Base-by-base conservation (phyloP, 2,888 invertebrate genomes). In the Tachina fera region DNA sequence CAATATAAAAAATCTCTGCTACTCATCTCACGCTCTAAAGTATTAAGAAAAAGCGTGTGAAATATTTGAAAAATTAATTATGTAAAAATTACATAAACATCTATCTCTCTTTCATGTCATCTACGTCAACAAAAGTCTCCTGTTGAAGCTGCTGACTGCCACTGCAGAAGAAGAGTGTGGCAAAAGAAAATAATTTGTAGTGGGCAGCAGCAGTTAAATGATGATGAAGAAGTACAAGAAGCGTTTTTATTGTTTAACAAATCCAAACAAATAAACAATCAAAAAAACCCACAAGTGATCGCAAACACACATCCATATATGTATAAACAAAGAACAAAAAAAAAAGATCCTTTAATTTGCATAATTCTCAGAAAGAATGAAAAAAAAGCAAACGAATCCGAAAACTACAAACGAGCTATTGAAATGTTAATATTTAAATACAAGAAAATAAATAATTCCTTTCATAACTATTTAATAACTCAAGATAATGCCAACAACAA, bases 271-370 rank as follows among this genome's bases (percentile, higher is more conserved):
- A 71, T 41, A 74, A 74, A 71, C 47, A 61, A 71, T 39, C 13
- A 49, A 47, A 76, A 68, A 53, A 68, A 53, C 39, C 81, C 78
- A 82, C 81, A 82, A 85, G 74, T 72, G 68, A 67, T 78, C 85
- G 74, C 72, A 51, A 68, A 47, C 31, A 65, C 13, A 71, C 3
- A 70, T 22, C 22, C 22, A 22, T 22, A 22, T 22, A 22, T 22
- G 1, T 19, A 53, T 1, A 43, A 58, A n/a, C 10, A 72, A 22
- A 58, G 43, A 14, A 45, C 31, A 56, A n/a, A 41, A 41, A 8
- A 51, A 41, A 58, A 53, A 68, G 78, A 87, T 87, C 87, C 87
- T 87, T 85, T 86, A 87, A 87, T 87, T 87, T 87, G 85, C 85
- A 87, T 87, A 87, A 87, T 87, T 87, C 87, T 80, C 74, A 76